Base-by-base conservation (phyloP, 1,140 invertebrate species). In the Caenorhabditis latens region DNA sequence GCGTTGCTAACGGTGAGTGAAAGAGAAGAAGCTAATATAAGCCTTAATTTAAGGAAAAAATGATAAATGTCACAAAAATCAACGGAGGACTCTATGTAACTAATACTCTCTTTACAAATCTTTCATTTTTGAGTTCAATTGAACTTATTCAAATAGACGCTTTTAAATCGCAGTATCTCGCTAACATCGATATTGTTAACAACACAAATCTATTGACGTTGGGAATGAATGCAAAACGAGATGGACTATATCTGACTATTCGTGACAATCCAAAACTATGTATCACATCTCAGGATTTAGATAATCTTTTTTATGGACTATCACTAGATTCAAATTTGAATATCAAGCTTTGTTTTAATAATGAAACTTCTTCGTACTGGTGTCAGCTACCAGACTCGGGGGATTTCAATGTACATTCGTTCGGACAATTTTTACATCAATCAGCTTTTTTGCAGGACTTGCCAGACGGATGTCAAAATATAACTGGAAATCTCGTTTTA, bases 331-430 rank as follows among this genome's bases (percentile, higher is more conserved):
- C 71, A 9, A 13, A 50, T 50, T 24, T 79, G 8, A 9, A 79
- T 79, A 50, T 79, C 13, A 79, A 50, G 14, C 21, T 79, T 43
- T 79, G 71, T 24, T 79, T 46, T 50, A n/a, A 79, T 5, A n/a
- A 24, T 13, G n/a, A 79, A 24, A 79, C 71, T 19, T 40, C 71
- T 11, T 7, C 43, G 3, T 24, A 48, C 24, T 79, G 71, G 71
- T 79, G 71, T 79, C 6, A 79, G 8, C 19, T 79, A 21, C 21
- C 21, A 19, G 46, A 79, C 0, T 50, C 71, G 14, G 46, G 46
- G 7, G 19, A 13, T 50, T 53, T 50, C n/a, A 9, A 21, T 14
- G 63, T 75, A 50, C 14, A n/a, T 50, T 63, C 40, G 24, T 63
- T 32, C 0, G 16, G 4, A 2, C n/a, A 0, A 4, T n/a, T 21